phyloP scores from a whole-genome alignment of 2,113 vertebrate genomes.

The Cyphomyrus plagiostoma region DNA sequence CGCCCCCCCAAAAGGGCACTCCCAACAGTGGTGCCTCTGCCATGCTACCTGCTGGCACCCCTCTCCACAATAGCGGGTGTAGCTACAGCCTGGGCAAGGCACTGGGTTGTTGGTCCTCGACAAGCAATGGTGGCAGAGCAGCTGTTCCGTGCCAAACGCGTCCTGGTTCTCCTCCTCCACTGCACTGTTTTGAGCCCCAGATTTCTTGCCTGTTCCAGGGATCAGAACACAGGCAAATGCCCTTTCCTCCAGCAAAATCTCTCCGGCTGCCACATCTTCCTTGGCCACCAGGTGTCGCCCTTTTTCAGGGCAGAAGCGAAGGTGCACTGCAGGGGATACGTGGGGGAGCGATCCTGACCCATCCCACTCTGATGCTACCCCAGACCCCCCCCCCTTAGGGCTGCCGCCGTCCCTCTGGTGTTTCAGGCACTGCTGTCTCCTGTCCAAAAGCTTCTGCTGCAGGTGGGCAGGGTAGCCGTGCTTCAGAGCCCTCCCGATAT shows the following conservation, averaged over 20 bases:
- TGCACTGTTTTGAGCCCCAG: conserved; percentile 22
- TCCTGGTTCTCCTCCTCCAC: neutral
- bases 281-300: conserved; percentile 75
- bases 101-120: conserved; percentile 51
- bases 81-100: conserved; percentile 77
- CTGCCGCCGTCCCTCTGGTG: neutral
- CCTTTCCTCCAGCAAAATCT: conserved; percentile 71
- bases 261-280: conserved; percentile 66
- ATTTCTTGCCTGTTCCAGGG: conserved; percentile 43
- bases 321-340: conserved; percentile 53
- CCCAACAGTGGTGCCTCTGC: conserved; percentile 71
- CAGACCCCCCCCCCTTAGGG: neutral
- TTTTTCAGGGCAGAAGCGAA: conserved; percentile 59
- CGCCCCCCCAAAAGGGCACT: conserved; percentile 71
- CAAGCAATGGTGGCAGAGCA: conserved; percentile 80
- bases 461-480: conserved; percentile 73
- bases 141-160: conserved; percentile 53
- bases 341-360: conserved; percentile 25
- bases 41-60: conserved; percentile 69
- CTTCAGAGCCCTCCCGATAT: conserved; percentile 67
- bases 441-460: conserved; percentile 68
- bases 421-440: conserved; percentile 67
- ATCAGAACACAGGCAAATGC: conserved; percentile 81
- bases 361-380: neutral
- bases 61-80: conserved; percentile 74